Percentiles rank a stretch among this genome's conserved stretches.
Conservation (phyloP, 53 echinoderm and acorn worm genomes). For the Paracentrotus lividus region DNA sequence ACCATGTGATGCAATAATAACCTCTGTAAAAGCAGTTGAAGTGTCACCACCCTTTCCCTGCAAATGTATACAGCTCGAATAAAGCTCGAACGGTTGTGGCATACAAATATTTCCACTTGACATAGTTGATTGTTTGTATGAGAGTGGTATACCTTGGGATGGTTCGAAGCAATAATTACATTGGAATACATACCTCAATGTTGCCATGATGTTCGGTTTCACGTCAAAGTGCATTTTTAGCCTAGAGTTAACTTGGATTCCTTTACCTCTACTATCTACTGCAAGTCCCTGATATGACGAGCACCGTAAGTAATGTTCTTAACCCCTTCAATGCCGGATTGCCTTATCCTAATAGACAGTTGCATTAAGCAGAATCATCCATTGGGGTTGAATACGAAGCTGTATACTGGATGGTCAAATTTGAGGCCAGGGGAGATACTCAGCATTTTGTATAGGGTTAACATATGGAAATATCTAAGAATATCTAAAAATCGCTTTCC, state of each 20-base stretch:
- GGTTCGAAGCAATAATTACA: neutral
- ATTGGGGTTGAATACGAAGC: no score
- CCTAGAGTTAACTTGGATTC: neutral
- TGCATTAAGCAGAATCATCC: no score
- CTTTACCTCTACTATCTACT: neutral
- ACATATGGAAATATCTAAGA: no score
- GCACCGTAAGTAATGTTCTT: neutral
- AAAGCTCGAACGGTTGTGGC: neutral
- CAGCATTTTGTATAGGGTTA: no score
- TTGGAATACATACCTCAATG: neutral
- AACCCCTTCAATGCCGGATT: neutral
- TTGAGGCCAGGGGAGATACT: no score
- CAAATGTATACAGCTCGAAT: neutral
- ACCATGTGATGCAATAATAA: no score
- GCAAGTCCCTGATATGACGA: neutral
- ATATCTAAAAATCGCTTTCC: no score
- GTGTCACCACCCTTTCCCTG: no score
- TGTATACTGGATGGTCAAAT: no score
- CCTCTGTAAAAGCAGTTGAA: no score
- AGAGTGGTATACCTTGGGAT: neutral
- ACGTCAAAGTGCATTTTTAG: conserved; percentile 38
- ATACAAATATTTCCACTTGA: neutral
- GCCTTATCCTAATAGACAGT: no score
- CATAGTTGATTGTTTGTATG: conserved; percentile 1
- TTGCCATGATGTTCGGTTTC: neutral